phyloP scores from a whole-genome alignment of 2,888 invertebrate species.

The Saturnia pavonia region DNA sequence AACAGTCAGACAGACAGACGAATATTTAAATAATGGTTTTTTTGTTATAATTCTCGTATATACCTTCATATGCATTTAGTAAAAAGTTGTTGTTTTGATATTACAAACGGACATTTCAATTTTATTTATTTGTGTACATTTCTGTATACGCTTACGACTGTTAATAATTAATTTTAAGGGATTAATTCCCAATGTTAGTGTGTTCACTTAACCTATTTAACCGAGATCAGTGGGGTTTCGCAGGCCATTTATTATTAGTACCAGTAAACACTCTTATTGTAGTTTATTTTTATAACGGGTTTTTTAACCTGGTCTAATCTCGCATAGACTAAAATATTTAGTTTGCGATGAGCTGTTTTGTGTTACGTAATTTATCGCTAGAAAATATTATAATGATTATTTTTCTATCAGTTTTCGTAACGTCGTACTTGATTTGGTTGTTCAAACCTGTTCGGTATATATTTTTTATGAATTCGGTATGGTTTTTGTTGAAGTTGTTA shows the following conservation, averaged over 20 bases:
- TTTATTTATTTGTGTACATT: too few species aligned
- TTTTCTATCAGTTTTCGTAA: neutral
- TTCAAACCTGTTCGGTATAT: neutral
- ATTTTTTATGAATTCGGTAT: neutral
- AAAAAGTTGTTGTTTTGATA: too few species aligned
- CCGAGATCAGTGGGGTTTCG: neutral
- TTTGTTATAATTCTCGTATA: too few species aligned
- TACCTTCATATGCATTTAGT: too few species aligned
- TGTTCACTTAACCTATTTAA: conserved; percentile 4
- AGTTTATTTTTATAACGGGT: conserved; percentile 33
- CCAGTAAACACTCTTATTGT: conserved; percentile 14
- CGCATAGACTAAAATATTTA: conserved; percentile 20
- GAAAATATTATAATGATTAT: neutral
- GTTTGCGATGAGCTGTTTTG: neutral
- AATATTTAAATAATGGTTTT: too few species aligned
- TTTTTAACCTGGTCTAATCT: conserved; percentile 29
- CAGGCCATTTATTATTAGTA: conserved; percentile 5
- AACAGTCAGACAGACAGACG: too few species aligned
- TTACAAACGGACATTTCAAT: too few species aligned
- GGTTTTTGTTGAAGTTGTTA: neutral
- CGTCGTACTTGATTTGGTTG: neutral
- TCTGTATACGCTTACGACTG: neutral
- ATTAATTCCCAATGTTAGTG: neutral
- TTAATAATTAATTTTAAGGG: neutral
- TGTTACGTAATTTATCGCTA: neutral